phyloP scores from a whole-genome alignment of 2,888 invertebrate species.

The Cataglyphis rosenhaueri region DNA sequence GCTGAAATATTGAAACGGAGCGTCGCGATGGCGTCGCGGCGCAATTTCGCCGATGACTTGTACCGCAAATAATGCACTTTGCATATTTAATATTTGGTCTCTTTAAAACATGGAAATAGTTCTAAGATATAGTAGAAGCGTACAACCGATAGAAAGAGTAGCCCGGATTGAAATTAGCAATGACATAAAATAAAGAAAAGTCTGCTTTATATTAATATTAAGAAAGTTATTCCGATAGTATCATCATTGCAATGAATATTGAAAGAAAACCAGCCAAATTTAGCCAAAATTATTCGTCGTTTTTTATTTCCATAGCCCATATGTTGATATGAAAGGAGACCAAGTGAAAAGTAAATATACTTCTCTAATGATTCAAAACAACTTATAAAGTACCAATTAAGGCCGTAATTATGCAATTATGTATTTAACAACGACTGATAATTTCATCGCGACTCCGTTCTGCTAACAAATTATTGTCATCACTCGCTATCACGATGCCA shows the following conservation, averaged over 20 bases:
- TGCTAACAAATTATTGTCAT: not conserved
- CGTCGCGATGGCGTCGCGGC: conserved; percentile 31
- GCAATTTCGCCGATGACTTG: conserved; percentile 44
- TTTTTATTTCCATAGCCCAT: not conserved
- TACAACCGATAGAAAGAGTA: not conserved
- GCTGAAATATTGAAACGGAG: conserved; percentile 42
- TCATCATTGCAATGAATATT: not conserved
- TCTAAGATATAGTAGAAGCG: not conserved
- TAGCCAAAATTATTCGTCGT: not conserved
- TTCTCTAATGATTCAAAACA: conserved; percentile 25
- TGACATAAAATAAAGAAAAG: not conserved
- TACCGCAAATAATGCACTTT: not conserved
- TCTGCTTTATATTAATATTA: not conserved
- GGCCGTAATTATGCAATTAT: conserved; percentile 21
- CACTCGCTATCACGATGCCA: conserved; percentile 15
- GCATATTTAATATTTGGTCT: not conserved
- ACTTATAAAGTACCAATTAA: conserved; percentile 19
- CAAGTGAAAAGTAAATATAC: not conserved
- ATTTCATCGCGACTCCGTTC: not conserved
- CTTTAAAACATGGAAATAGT: not conserved
- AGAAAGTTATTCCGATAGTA: not conserved
- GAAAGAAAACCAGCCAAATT: not conserved
- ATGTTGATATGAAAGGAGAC: not conserved
- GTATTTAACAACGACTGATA: conserved; percentile 24
- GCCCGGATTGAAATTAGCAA: not conserved